A percentile compares a stretch with the other conserved stretches of the same genome.
These are phyloP conservation scores for Aphidius gifuensis DNA, from an alignment of 1,140 invertebrate species.

Conservation along the genomic window DNA sequence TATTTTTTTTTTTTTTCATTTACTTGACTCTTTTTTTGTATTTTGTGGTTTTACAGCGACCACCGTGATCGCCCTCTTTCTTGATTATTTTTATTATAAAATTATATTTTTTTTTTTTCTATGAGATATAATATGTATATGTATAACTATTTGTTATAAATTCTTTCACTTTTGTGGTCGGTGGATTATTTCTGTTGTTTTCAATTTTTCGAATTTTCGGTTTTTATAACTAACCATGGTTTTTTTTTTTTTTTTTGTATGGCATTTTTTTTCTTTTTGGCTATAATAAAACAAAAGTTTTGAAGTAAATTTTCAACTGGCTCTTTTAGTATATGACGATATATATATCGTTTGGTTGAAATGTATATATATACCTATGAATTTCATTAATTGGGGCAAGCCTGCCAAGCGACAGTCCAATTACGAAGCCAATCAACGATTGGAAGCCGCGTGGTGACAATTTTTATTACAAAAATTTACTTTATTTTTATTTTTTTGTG, in stretches of 20 bases:
- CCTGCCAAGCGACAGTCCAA: constrained; percentile 46
- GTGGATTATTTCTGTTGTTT: no score
- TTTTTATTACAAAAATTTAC: constrained; percentile 31
- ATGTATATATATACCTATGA: constrained; percentile 23
- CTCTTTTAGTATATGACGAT: constrained; percentile 31
- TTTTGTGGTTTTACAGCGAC: constrained; percentile 31
- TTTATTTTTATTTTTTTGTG: no score
- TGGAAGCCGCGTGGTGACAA: constrained; percentile 25
- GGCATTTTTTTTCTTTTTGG: no score
- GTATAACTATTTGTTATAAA: no score
- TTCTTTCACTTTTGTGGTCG: no score
- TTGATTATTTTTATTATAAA: neutral
- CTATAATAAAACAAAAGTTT: neutral
- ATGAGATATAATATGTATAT: no score
- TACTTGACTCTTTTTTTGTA: no score
- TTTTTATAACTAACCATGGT: no score
- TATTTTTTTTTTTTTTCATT: no score
- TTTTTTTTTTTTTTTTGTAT: no score
- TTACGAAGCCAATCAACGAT: constrained; percentile 50
- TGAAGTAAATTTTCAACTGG: neutral
- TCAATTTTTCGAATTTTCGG: no score
- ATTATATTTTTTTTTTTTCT: no score
- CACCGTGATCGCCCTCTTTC: constrained; percentile 26
- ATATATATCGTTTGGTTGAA: constrained; percentile 16
- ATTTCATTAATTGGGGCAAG: constrained; percentile 49